A percentile compares a stretch with the other conserved stretches of the same genome.
Evolutionary conservation across 2,888 invertebrate genomes (phyloP).

Genomic region (Phragmatobia fuliginosa): DNA sequence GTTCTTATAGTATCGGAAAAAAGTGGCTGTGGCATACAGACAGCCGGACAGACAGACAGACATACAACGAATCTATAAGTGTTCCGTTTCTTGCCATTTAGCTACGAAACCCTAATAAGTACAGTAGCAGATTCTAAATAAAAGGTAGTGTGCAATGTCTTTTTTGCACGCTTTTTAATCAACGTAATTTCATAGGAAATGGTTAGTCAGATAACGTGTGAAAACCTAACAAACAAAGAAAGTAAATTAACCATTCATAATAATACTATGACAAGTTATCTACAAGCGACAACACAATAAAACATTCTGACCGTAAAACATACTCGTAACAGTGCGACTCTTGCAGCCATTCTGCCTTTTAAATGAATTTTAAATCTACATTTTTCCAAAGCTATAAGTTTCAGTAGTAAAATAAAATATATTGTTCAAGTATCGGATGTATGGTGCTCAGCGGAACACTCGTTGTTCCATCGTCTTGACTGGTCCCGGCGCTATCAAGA

Average conservation of each 20-base stretch:
- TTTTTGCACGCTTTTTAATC: background rate
- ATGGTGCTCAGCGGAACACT: constrained; percentile 52
- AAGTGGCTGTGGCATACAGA: too few relatives aligned
- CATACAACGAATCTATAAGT: too few relatives aligned
- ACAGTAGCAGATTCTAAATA: background rate
- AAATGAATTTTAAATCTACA: constrained; percentile 4
- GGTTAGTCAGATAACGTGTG: background rate
- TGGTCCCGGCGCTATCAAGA: constrained; percentile 55
- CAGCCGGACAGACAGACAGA: too few relatives aligned
- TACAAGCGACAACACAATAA: background rate
- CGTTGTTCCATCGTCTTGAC: constrained; percentile 54
- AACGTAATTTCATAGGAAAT: background rate
- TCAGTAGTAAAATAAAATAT: constrained; percentile 13
- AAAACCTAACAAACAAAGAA: background rate
- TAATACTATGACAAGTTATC: background rate
- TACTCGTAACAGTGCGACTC: background rate
- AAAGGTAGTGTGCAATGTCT: too few relatives aligned
- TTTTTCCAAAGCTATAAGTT: background rate
- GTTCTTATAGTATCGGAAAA: too few relatives aligned
- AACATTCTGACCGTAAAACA: background rate
- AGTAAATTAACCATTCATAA: background rate
- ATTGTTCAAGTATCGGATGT: constrained; percentile 46
- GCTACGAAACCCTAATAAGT: too few relatives aligned
- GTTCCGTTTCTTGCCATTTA: too few relatives aligned
- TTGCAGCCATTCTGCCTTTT: background rate